phyloP scores from a whole-genome alignment of 2,797 vertebrate genomes.

The Pangasius macronema region DNA sequence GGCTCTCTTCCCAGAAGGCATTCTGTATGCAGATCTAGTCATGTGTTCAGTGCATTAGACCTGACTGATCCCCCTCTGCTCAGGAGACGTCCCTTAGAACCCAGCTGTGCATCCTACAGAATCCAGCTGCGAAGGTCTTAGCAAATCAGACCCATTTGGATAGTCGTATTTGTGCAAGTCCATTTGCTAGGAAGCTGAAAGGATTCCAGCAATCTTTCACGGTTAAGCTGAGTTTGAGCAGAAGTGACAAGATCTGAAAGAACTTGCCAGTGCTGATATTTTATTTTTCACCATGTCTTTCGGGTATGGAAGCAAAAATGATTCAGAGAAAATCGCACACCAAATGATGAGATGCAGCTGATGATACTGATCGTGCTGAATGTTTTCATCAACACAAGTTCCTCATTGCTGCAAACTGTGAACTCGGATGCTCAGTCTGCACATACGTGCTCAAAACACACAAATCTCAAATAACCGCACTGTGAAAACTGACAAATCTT shows the following conservation, averaged over 20 bases:
- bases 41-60: conserved; percentile 41
- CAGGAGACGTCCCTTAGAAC: conserved; percentile 40
- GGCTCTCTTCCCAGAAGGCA: conserved; percentile 71
- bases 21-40: conserved; percentile 55
- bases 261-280: conserved; percentile 37
- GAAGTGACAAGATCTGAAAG: conserved; percentile 39
- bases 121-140: conserved; percentile 36
- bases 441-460: not conserved
- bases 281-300: conserved; percentile 10
- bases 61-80: conserved; percentile 45
- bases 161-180: not conserved
- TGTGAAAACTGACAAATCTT: not conserved
- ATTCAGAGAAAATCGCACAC: not conserved
- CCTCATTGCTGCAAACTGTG: not conserved
- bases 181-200: conserved; percentile 14
- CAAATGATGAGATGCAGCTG: not conserved
- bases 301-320: conserved; percentile 16
- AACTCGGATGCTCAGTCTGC: not conserved
- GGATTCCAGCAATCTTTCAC: conserved; percentile 37
- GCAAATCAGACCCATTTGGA: conserved; percentile 25
- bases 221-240: conserved; percentile 35
- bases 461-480: not conserved
- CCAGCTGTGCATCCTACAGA: conserved; percentile 37
- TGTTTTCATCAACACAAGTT: not conserved
- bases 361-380: not conserved